phyloP scores from a whole-genome alignment of 2,113 vertebrate species.

The Leuciscus idus region DNA sequence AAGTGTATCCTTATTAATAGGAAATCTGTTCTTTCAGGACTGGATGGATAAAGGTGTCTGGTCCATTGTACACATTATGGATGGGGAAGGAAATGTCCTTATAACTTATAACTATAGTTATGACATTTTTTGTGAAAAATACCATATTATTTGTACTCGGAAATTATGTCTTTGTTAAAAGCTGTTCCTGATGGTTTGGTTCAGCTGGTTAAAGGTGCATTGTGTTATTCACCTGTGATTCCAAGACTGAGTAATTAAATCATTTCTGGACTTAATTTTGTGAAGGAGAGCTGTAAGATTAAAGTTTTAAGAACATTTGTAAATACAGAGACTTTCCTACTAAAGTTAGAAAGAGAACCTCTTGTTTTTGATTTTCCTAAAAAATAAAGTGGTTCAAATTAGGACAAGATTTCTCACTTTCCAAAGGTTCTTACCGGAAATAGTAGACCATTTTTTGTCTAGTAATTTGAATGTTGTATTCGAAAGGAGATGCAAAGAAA shows the following conservation, averaged over 20 bases:
- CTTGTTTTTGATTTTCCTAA: too few species aligned
- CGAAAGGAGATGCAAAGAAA: too few species aligned
- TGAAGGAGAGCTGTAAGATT: background rate
- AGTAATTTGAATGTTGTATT: too few species aligned
- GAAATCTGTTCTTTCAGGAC: background rate
- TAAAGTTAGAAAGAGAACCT: background rate
- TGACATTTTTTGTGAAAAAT: background rate
- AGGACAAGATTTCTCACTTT: background rate
- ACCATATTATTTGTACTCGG: too few species aligned
- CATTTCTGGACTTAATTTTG: background rate
- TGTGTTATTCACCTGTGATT: background rate
- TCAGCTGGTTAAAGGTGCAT: background rate
- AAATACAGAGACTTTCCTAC: background rate
- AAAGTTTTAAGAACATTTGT: background rate
- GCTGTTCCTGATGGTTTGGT: background rate
- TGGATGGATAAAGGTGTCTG: too few species aligned
- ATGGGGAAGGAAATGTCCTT: too few species aligned
- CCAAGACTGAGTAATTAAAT: background rate
- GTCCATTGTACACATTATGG: too few species aligned
- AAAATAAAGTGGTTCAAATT: too few species aligned
- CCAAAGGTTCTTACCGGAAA: too few species aligned
- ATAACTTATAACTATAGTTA: background rate
- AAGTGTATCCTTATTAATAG: background rate
- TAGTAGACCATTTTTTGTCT: too few species aligned
- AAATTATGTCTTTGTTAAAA: background rate